Evolutionary conservation across 1,140 invertebrate species (phyloP), one percentile per base, ranked within the genome.

Genomic region (Lamellibrachia luymesi): DNA sequence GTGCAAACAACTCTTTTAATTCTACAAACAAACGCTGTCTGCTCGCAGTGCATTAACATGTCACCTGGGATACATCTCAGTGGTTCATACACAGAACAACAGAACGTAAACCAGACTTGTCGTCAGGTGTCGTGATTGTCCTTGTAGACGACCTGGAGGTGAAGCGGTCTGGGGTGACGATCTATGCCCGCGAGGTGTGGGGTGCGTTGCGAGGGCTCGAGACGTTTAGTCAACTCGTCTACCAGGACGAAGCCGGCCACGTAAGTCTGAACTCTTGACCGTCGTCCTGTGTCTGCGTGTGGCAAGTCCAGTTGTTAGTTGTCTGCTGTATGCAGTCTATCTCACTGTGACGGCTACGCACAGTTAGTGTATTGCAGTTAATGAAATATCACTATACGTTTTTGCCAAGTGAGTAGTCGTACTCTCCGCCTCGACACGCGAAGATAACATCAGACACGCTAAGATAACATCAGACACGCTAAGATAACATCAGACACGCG

Each of bases 161-260:
- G 52, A 93, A 91, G 90, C 50, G 51, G 56, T 51, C 51, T 22
- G 90, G 91, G 38, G 92, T 90, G 10, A 50, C 64, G 1, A 90
- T 94, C 2, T 64, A 27, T 5, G 91, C 90, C 22, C 52, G 49
- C 4, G 93, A 94, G 13, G 96, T 98, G 93, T 98, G 98, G 98
- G 98, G 98, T 22, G 97, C 97, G 91, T 95, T 98, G 38, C 96
- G 98, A 94, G 98, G 98, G 0, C 95, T 98, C 80, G 98, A 98
- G 96, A 98, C 98, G 2, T 98, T 98, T 95, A 97, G 97, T 1
- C 98, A 98, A 94, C 95, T 98, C 1, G 95, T 94, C 80, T 94
- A 94, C 80, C 92, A 94, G 93, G 91, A 93, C 38, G 64, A 93
- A 22, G 89, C 38, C 98, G 5, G 97, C 97, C 94, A 92, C 64